phyloP scores from a whole-genome alignment of 2,888 invertebrate genomes.

The Melolontha melolontha region DNA sequence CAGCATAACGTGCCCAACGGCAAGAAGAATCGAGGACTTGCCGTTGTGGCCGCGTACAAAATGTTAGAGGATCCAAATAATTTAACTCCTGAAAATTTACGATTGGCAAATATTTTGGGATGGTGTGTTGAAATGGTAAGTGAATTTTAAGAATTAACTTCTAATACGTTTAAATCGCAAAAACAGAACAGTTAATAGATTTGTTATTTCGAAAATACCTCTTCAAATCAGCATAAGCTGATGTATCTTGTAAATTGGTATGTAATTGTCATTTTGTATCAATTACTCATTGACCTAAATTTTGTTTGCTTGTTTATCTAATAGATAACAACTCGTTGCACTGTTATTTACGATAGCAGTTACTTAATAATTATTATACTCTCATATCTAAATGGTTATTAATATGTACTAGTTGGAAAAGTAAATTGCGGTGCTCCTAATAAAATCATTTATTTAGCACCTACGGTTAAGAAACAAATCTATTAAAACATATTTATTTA shows the following conservation, averaged over 20 bases:
- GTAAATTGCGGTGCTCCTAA: too few relatives aligned
- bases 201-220: background rate
- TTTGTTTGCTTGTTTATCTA: background rate
- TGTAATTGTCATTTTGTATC: too few relatives aligned
- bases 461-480: too few relatives aligned
- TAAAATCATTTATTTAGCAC: too few relatives aligned
- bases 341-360: background rate
- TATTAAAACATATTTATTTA: too few relatives aligned
- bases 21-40: conserved; percentile 85
- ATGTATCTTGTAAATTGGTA: too few relatives aligned
- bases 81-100: conserved; percentile 81
- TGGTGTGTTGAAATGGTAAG: conserved; percentile 96
- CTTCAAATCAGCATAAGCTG: background rate
- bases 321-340: background rate
- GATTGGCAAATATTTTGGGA: conserved; percentile 85
- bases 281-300: conserved; percentile 8
- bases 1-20: conserved; percentile 95
- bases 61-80: conserved; percentile 76
- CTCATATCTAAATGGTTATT: background rate
- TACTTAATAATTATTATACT: background rate
- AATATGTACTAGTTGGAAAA: too few relatives aligned
- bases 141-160: conserved; percentile 44
- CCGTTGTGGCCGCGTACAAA: conserved; percentile 81
- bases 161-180: too few relatives aligned
- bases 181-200: too few relatives aligned